Evolutionary conservation across 2,797 vertebrate genomes (phyloP).

Genomic region (Trichosurus vulpecula): DNA sequence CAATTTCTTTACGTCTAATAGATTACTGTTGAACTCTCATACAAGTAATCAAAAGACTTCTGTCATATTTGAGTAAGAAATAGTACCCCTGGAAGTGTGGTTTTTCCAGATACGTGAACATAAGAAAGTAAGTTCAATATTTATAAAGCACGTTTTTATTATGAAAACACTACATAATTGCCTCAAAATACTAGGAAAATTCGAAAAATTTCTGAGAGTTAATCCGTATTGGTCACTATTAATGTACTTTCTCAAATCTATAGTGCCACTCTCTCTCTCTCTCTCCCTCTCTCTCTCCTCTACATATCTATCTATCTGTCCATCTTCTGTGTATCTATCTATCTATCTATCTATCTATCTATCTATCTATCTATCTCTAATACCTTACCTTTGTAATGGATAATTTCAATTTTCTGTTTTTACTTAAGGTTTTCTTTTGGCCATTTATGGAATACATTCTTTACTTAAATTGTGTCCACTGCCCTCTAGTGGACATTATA

Average conservation of each 20-base stretch:
- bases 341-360: neutral
- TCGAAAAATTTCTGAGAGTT: neutral
- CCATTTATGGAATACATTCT: neutral
- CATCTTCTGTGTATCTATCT: neutral
- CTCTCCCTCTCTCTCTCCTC: no score
- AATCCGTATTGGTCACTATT: neutral
- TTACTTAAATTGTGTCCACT: neutral
- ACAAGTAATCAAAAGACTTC: neutral
- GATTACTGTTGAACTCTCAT: neutral
- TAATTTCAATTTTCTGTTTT: neutral
- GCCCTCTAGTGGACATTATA: conserved; percentile 55
- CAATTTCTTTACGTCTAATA: conserved; percentile 5
- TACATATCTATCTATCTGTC: no score
- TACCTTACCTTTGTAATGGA: neutral
- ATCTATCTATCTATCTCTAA: neutral
- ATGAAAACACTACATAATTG: neutral
- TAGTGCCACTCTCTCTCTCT: neutral
- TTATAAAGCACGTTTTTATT: neutral
- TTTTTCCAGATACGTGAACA: neutral
- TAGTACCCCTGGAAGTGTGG: neutral
- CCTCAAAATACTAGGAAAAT: no score
- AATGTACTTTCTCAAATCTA: neutral
- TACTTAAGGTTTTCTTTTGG: rapidly evolving
- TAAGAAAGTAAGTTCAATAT: neutral
- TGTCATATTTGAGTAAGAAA: neutral